Evolutionary conservation across 2,888 invertebrate species (phyloP), one percentile per base, ranked within the genome.

Genomic region (Penaeus monodon): DNA sequence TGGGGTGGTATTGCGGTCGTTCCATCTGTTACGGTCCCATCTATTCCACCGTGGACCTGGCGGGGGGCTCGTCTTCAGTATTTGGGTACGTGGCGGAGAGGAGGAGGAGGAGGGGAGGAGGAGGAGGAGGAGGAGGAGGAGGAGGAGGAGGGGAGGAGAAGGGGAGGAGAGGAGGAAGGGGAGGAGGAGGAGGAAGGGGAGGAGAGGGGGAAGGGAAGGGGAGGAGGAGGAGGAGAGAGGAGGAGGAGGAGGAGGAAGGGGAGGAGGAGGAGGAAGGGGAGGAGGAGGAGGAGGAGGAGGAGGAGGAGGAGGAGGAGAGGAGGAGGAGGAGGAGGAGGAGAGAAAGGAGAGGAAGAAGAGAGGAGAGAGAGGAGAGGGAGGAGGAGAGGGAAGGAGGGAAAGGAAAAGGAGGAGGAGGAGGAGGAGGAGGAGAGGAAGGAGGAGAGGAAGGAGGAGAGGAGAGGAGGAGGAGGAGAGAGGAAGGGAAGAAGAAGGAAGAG

Each of bases 381-480:
- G 4, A 33, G 24, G 20, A 29, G 24, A 0, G 24, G 49, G 38
- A n/a, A 8, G 76, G 27, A 0, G 76, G 27, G 14, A 49, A 49
- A 6, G 76, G 12, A 1, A 1, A 49, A 7, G 64, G n/a, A 66
- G 57, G n/a, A 63, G 27, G 49, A 76, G 20, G 33, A 73, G 22
- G 27, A 64, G 68, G 20, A 38, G 29, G 38, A 24, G 64, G 38
- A 66, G 24, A n/a, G 66, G 12, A n/a, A 27, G 24, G 22, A 4
- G 63, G 14, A 14, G 49, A 57, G 17, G 49, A 57, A 2, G 49
- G 14, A 14, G 49, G 2, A 10, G 77, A n/a, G 22, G 29, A n/a
- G 14, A 1, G 2, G 33, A 12, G 0, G n/a, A 3, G 2, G 24
- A 79, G 91, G 92, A 93, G 85, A 92, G 91, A 57, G 93, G 92